A percentile compares a stretch with the other conserved stretches of the same genome.
phyloP scores from a whole-genome alignment of 2,113 vertebrate species.

The Hydrochoerus hydrochaeris region DNA sequence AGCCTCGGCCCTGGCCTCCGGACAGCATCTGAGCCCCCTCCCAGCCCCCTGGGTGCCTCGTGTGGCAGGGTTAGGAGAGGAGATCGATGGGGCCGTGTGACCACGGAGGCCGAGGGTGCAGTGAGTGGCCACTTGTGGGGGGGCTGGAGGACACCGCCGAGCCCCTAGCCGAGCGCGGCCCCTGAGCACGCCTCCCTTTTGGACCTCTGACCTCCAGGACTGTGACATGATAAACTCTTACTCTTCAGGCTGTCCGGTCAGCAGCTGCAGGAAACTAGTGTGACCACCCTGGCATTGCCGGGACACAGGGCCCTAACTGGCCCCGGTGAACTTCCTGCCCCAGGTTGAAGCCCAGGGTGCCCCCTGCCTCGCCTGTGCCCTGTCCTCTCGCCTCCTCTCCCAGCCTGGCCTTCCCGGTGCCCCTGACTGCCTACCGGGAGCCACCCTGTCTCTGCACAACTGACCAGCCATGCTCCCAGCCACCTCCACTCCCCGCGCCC shows the following conservation, averaged over 20 bases:
- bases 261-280: background rate
- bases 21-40: background rate
- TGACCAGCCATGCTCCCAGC: background rate
- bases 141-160: background rate
- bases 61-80: too few relatives aligned
- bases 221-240: rapidly evolving
- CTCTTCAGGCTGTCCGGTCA: rapidly evolving
- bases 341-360: background rate
- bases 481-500: background rate
- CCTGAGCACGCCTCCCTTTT: too few relatives aligned
- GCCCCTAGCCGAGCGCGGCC: background rate
- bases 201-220: background rate
- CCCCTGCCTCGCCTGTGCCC: rapidly evolving
- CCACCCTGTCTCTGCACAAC: rapidly evolving
- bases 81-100: background rate
- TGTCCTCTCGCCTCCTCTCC: rapidly evolving
- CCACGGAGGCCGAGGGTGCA: background rate
- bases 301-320: background rate
- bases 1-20: background rate
- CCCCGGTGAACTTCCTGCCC: background rate
- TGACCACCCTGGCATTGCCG: rapidly evolving
- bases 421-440: background rate
- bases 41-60: too few relatives aligned
- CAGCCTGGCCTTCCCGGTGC: background rate
- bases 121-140: rapidly evolving